Evolutionary conservation across 1,140 invertebrate species (phyloP), one percentile per base, ranked within the genome.

Genomic region (Aphidius ervi): DNA sequence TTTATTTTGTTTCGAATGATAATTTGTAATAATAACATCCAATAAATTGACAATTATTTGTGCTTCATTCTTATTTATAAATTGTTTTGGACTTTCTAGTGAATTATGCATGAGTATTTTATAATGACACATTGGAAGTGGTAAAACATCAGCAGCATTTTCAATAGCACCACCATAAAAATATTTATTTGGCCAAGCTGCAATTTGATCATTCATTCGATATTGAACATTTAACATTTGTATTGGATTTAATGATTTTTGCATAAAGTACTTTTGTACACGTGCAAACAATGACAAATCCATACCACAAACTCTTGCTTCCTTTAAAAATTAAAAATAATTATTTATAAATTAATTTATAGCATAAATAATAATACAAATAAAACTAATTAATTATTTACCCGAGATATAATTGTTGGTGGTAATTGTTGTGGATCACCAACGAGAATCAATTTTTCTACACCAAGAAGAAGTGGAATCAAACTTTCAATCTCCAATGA

Each of bases 351-450:
- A 7, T 31, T 39, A 43, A 56, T 42, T 43, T 56, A 56, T 56
- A 9, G 4, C 4, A 3, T 3, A 31, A 31, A 39, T n/a, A 37
- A 23, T 41, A 8, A n/a, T 52, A n/a, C 23, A 7, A 47, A 55
- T 61, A 40, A 45, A 39, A 61, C 0, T 23, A 40, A 59, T 46
- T 7, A 53, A 60, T 3, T 31, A 31, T 31, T 31, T 73, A 89
- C 86, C 78, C 85, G 72, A 16, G 87, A 91, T 56, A 86, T 77
- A 10, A 93, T 87, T 10, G 88, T 88, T 1, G 91, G 89, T 2
- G 88, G 87, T 37, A 95, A 76, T 72, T 95, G 93, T 62, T 87
- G 80, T 16, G 87, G 87, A 80, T 95, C 93, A 1, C 93, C 93
- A 39, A 95, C 88, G 45, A 96, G 75, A 6, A 94, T 83, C 53